These are phyloP conservation scores for Puntigrus tetrazona DNA, from an alignment of 2,113 vertebrate species.

Conservation along the genomic window DNA sequence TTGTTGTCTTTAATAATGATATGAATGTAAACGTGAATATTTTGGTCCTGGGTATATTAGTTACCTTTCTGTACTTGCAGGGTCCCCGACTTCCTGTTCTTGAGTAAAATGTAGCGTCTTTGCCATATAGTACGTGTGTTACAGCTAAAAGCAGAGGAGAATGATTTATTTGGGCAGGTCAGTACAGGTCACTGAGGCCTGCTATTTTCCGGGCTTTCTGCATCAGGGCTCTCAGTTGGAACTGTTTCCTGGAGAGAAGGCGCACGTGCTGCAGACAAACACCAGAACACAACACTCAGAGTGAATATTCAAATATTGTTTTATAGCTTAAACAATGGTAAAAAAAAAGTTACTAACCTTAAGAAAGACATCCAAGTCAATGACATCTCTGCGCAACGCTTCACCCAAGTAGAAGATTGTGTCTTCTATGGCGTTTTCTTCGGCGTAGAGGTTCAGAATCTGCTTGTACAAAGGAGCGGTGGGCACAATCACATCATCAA, in stretches of 20 bases:
- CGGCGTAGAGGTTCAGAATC: conserved; percentile 96
- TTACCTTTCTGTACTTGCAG: not conserved
- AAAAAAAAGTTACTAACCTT: conserved; percentile 79
- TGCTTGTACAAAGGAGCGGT: conserved; percentile 98
- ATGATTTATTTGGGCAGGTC: conserved; percentile 56
- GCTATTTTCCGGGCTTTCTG: conserved; percentile 98
- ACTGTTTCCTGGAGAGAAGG: conserved; percentile 96
- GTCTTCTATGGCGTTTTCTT: conserved; percentile 98
- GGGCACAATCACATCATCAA: conserved; percentile 96
- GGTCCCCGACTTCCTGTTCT: not conserved
- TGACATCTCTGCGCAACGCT: conserved; percentile 90
- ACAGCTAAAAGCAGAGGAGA: not conserved
- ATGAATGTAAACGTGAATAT: conserved; percentile 11
- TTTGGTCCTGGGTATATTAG: conserved; percentile 15
- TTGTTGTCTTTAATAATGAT: conserved; percentile 10
- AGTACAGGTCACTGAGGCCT: conserved; percentile 97
- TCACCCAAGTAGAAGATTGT: conserved; percentile 99
- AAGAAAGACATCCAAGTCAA: conserved; percentile 96
- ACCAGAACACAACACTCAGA: not conserved
- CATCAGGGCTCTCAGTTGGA: conserved; percentile 97
- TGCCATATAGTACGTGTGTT: not conserved
- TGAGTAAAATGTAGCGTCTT: not conserved
- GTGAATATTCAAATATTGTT: not conserved
- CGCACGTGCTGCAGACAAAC: conserved; percentile 85
- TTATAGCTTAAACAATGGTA: not conserved